These are phyloP conservation scores for Colistium nudipinnis DNA, from an alignment of 2,113 vertebrate genomes.

Conservation along the genomic window DNA sequence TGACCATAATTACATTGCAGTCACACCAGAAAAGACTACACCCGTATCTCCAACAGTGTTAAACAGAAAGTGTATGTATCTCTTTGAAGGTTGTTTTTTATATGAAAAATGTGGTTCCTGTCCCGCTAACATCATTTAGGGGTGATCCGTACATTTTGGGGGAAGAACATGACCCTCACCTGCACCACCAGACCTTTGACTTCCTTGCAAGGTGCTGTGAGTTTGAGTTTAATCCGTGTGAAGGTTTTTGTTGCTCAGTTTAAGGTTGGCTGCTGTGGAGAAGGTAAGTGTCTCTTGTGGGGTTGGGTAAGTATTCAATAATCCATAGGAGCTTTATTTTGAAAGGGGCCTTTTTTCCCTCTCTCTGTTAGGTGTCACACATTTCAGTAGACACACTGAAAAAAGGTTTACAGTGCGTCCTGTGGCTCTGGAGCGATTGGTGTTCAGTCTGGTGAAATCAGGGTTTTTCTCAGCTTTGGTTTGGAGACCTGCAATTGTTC, in stretches of 20 bases:
- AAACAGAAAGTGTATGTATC: conserved; percentile 99
- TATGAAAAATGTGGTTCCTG: conserved; percentile 49
- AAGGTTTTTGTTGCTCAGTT: conserved; percentile 45
- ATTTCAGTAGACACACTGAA: not conserved
- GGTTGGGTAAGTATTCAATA: conserved; percentile 66
- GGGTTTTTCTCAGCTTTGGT: not conserved
- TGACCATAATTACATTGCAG: conserved; percentile 99
- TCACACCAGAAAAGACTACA: conserved; percentile 96
- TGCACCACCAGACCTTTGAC: conserved; percentile 32
- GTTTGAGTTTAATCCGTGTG: conserved; percentile 41
- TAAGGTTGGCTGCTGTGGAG: conserved; percentile 48
- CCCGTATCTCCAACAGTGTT: conserved; percentile 93
- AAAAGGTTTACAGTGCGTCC: not conserved
- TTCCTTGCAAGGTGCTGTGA: conserved; percentile 45
- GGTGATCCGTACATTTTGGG: conserved; percentile 20
- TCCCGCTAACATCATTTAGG: conserved; percentile 51
- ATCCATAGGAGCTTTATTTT: conserved; percentile 14
- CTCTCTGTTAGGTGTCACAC: conserved; percentile 15
- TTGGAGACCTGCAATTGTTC: not conserved
- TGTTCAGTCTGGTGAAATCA: not conserved
- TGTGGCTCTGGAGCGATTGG: conserved; percentile 1
- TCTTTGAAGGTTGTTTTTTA: conserved; percentile 81
- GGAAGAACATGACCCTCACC: conserved; percentile 40
- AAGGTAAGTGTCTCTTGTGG: conserved; percentile 73
- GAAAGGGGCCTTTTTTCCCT: too few relatives aligned